phyloP scores from a whole-genome alignment of 2,797 vertebrate species.

The Lepidocolaptes lacrymiger region DNA sequence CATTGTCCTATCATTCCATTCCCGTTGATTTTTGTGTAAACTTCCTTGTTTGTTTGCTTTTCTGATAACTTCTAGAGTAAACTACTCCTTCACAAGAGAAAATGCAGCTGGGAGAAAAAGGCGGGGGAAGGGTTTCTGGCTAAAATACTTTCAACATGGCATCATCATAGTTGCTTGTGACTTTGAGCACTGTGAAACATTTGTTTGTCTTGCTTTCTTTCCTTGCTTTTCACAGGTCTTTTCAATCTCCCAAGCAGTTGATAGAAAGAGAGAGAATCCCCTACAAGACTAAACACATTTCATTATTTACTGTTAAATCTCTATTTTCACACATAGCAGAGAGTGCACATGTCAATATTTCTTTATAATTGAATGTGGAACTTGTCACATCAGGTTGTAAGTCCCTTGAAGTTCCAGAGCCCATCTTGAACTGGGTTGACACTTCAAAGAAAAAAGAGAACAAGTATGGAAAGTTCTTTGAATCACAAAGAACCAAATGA shows the following conservation, averaged over 20 bases:
- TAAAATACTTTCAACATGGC: constrained; percentile 27
- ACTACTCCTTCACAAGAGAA: constrained; percentile 27
- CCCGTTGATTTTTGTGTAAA: constrained; percentile 68
- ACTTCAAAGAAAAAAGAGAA: constrained; percentile 5
- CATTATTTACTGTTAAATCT: constrained; percentile 45
- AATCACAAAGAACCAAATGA: constrained; percentile 27
- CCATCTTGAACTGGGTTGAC: constrained; percentile 33
- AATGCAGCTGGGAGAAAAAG: constrained; percentile 29
- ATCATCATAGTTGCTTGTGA: constrained; percentile 31
- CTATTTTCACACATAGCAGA: constrained; percentile 13
- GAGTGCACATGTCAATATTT: constrained; percentile 23
- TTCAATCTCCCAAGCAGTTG: constrained; percentile 15
- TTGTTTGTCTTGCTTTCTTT: constrained; percentile 19
- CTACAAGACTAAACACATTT: constrained; percentile 1
- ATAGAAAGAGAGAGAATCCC: background rate
- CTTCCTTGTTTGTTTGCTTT: constrained; percentile 77
- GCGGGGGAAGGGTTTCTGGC: background rate
- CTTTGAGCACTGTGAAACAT: constrained; percentile 31
- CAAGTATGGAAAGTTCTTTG: constrained; percentile 20
- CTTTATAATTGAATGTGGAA: constrained; percentile 28
- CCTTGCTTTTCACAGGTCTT: background rate
- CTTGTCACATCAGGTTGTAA: constrained; percentile 44
- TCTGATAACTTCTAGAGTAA: constrained; percentile 62
- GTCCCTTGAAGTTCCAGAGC: constrained; percentile 35
- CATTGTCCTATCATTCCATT: constrained; percentile 63